Evolutionary conservation across 2,113 vertebrate genomes (phyloP), one percentile per base, ranked within the genome.

Genomic region (Ahaetulla prasina): DNA sequence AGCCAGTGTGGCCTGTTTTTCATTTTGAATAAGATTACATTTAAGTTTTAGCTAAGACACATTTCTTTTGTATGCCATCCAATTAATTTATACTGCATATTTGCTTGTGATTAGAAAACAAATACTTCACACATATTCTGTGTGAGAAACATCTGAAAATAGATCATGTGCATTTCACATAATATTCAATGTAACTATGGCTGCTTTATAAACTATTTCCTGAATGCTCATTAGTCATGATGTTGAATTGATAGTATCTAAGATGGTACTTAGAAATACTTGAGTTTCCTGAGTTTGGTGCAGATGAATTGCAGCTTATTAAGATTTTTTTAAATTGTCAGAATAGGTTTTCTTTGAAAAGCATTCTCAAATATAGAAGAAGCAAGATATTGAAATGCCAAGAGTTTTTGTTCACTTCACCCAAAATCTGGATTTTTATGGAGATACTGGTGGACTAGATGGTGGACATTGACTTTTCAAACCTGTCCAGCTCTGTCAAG

Each of bases 11-110:
- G 39, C n/a, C 84, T 93, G 49, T 87, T 88, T 43, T 90, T 55
- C 39, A 92, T 92, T 95, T 93, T 74, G 60, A 85, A 92, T 27
- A 53, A 74, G 80, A 91, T 43, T 1, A 20, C 1, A 49, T 0
- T 92, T 63, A 91, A 88, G 25, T 89, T 45, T 74, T 22, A 91
- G 39, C 4, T 94, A 86, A 89, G 84, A 39, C 11, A 43, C 93
- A 92, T 87, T 91, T 8, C 88, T 94, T 94, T 90, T 94, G 35
- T 30, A 47, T 92, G 43, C 9, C 60, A 92, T 55, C 35, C 94
- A 50, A 1, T 92, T 0, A 0, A 1, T 47, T 93, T 57, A 92
- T 23, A 18, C 63, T 50, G 47, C 0, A n/a, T 90, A 68, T 89
- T 45, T 86, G 85, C 30, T 92, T 9, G 9, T n/a, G 94, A 94